These are phyloP conservation scores for Hippoglossus hippoglossus DNA, from an alignment of 2,797 vertebrate species.

Conservation along the genomic window DNA sequence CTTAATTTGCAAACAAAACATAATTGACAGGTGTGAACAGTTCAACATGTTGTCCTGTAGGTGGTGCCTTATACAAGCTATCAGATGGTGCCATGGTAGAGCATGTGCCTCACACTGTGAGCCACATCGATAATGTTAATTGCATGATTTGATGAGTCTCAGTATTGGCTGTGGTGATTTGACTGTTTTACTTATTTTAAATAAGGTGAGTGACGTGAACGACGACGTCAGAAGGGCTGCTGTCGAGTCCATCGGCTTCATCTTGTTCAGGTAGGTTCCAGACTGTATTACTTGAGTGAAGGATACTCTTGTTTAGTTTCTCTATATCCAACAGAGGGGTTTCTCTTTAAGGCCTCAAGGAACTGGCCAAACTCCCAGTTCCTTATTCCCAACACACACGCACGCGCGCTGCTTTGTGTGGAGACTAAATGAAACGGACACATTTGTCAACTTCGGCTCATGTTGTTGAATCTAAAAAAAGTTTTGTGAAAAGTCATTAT, in stretches of 20 bases:
- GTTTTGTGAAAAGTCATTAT: too few species aligned
- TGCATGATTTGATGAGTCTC: not conserved
- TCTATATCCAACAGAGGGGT: constrained; percentile 5
- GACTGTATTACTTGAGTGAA: not conserved
- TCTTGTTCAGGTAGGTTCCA: constrained; percentile 94
- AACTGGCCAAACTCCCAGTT: constrained; percentile 20
- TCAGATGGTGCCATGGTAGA: not conserved
- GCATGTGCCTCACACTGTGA: not conserved
- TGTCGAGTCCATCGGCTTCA: constrained; percentile 99
- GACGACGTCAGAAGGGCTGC: constrained; percentile 97
- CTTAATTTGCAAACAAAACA: not conserved
- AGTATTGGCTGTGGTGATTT: constrained; percentile 10
- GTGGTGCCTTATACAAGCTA: constrained; percentile 56
- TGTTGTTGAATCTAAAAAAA: too few species aligned
- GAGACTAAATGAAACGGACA: too few species aligned
- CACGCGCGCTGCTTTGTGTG: too few species aligned
- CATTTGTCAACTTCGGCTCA: too few species aligned
- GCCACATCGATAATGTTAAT: constrained; percentile 1
- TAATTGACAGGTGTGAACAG: not conserved
- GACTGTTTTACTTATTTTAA: constrained; percentile 28
- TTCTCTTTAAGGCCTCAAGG: not conserved
- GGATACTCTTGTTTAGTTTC: not conserved
- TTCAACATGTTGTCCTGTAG: constrained; percentile 65
- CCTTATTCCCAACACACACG: constrained; percentile 29
- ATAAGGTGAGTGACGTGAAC: constrained; percentile 98